These are phyloP conservation scores for Lepidocolaptes lacrymiger DNA, from an alignment of 2,797 vertebrate genomes.

Conservation along the genomic window DNA sequence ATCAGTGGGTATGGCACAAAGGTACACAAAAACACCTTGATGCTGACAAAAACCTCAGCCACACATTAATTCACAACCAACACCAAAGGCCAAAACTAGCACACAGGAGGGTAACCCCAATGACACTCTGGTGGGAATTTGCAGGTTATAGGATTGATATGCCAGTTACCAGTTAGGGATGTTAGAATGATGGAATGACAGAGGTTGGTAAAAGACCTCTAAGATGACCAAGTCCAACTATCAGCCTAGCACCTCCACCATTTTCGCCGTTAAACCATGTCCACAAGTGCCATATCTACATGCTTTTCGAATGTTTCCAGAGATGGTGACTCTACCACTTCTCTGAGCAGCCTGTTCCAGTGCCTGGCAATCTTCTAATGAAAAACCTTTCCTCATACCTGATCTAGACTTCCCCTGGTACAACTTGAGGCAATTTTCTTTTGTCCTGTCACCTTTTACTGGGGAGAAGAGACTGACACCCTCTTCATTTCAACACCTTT, in stretches of 20 bases:
- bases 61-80: background rate
- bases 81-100: background rate
- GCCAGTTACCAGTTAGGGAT: background rate
- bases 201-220: background rate
- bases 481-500: background rate
- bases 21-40: background rate
- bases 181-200: accelerated
- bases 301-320: background rate
- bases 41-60: background rate
- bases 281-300: background rate
- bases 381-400: background rate
- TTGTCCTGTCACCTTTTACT: background rate
- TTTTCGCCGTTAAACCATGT: background rate
- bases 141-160: background rate
- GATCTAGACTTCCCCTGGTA: background rate
- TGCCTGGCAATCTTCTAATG: background rate
- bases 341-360: background rate
- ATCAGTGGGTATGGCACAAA: background rate
- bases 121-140: background rate
- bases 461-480: background rate
- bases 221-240: too few species aligned
- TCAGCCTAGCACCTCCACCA: background rate
- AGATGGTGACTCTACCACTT: background rate
- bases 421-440: background rate
- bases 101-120: accelerated